Percentiles rank a stretch among this genome's conserved stretches.
Evolutionary conservation across 2,113 vertebrate species (phyloP).

Genomic region (Vulpes vulpes): DNA sequence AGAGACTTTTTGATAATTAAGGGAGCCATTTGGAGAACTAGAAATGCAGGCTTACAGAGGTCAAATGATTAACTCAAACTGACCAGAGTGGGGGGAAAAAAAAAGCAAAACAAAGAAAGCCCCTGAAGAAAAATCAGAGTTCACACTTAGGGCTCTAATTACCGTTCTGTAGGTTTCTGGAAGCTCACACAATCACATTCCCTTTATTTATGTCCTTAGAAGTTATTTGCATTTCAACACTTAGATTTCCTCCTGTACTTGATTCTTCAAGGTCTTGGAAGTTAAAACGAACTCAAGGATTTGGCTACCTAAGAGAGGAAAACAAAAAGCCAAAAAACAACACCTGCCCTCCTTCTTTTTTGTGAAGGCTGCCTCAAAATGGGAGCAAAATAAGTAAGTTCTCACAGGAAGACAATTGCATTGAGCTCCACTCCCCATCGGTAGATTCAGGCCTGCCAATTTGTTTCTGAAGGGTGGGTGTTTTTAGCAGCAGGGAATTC

Average conservation of each 20-base stretch:
- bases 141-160: not conserved
- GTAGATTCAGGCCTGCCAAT: not conserved
- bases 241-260: not conserved
- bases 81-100: not conserved
- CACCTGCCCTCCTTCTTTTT: not conserved
- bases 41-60: not conserved
- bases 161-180: not conserved
- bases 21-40: slow-evolving; percentile 11
- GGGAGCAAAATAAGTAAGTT: not conserved
- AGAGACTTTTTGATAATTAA: slow-evolving; percentile 21
- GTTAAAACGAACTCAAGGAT: not conserved
- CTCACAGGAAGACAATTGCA: not conserved
- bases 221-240: slow-evolving; percentile 1
- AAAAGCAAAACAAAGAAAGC: not conserved
- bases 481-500: slow-evolving; percentile 33
- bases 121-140: not conserved
- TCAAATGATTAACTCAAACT: slow-evolving; percentile 47
- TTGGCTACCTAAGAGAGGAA: not conserved
- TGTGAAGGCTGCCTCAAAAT: not conserved
- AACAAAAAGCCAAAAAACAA: not conserved
- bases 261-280: not conserved
- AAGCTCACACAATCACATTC: not conserved
- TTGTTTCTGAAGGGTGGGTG: not conserved
- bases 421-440: not conserved
- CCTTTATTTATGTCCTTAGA: not conserved